phyloP scores from a whole-genome alignment of 2,888 invertebrate species.

The Seira musarum region DNA sequence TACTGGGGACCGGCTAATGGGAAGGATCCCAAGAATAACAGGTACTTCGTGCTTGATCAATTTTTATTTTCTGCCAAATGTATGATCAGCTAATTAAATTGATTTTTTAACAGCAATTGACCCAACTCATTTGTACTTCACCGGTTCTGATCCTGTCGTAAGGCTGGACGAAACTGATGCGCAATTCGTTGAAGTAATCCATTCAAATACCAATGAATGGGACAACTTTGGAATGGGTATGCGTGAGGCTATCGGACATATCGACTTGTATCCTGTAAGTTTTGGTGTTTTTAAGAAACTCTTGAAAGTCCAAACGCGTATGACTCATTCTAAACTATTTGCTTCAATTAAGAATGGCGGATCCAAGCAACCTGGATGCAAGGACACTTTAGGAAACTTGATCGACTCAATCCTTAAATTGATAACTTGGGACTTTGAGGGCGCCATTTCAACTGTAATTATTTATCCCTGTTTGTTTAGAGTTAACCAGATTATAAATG shows the following conservation, averaged over 20 bases:
- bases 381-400: slow-evolving; percentile 65
- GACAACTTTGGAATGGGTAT: slow-evolving; percentile 64
- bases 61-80: too few species aligned
- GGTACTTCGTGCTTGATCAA: slow-evolving; percentile 54
- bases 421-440: slow-evolving; percentile 64
- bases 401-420: slow-evolving; percentile 65
- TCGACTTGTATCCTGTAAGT: slow-evolving; percentile 72
- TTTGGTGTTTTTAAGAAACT: too few species aligned
- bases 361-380: slow-evolving; percentile 72
- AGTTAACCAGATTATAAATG: too few species aligned
- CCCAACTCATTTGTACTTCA: slow-evolving; percentile 79
- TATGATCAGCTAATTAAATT: too few species aligned
- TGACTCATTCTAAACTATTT: too few species aligned
- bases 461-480: too few species aligned
- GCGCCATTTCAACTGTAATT: slow-evolving; percentile 47
- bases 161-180: slow-evolving; percentile 77
- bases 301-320: too few species aligned
- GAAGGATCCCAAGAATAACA: slow-evolving; percentile 68
- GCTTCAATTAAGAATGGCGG: slow-evolving; percentile 48
- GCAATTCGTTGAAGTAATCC: slow-evolving; percentile 78
- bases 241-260: slow-evolving; percentile 71
- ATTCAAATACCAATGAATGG: slow-evolving; percentile 75
- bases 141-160: slow-evolving; percentile 72
- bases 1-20: slow-evolving; percentile 66
- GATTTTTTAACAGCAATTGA: slow-evolving; percentile 75